Evolutionary conservation across 1,140 invertebrate genomes (phyloP), one percentile per base, ranked within the genome.

Genomic region (Apis laboriosa): DNA sequence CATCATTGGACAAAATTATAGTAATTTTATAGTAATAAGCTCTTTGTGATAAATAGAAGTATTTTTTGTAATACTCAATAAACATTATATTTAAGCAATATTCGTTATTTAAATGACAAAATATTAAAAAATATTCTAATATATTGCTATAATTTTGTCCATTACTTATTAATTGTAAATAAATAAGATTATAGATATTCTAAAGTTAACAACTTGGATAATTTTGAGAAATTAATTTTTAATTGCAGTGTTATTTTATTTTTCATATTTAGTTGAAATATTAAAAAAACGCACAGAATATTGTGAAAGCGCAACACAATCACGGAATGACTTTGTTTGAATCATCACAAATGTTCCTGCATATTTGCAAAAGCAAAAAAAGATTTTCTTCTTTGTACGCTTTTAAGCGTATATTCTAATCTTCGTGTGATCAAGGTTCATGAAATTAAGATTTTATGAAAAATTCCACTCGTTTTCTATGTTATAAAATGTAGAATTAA

Each of bases 251-350:
- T 21, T 43, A 82, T 15, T 21, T 67, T 53, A 24, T 55, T 73
- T 64, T 53, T 66, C 51, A 74, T 66, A 56, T 55, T 74, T 49
- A 43, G 55, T 80, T 74, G 15, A 56, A 66, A 66, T 9, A 4
- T 24, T 21, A 61, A 72, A 43, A 43, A 28, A 70, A 58, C 43
- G 28, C 24, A 79, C 24, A 72, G 4, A 55, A 82, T 76, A 82
- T 68, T 68, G 64, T 68, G 73, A 82, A 68, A 82, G 80, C 55
- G 73, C 12, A 76, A 67, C 17, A 76, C 74, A 15, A 68, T 63
- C 51, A 64, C 11, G 17, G 51, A 73, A 80, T n/a, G 19, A 77
- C 19, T 21, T 49, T 61, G 49, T 53, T 64, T 24, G 17, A 21
- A 55, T 73, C 28, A 7, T 21, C 51, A 55, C 28, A 28, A n/a